Conservation (phyloP, 2,888 invertebrate genomes). For the Drosophila trichaetosa region DNA sequence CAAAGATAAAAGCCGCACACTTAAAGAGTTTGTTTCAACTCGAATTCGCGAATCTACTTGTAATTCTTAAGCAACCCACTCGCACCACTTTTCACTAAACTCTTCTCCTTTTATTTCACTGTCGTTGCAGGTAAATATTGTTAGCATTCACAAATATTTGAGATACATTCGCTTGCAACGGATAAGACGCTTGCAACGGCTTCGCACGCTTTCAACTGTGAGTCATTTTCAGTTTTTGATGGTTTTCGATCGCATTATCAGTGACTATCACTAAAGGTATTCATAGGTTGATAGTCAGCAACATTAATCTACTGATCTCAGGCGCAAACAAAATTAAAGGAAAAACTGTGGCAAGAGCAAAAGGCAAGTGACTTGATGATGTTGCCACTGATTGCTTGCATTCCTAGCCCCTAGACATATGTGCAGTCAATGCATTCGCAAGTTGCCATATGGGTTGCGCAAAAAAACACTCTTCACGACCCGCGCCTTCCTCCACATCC, state of each 20-base stretch:
- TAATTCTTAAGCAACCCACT: conserved; percentile 10
- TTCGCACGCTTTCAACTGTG: conserved; percentile 16
- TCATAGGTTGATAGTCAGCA: background rate
- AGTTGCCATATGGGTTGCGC: too few relatives aligned
- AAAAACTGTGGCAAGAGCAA: background rate
- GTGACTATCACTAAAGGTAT: background rate
- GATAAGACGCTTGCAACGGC: conserved; percentile 21
- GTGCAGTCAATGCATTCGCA: background rate
- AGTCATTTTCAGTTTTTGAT: background rate
- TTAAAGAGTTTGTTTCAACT: conserved; percentile 30
- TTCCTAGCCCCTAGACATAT: background rate
- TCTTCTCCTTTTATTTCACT: conserved; percentile 6
- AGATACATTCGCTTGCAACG: conserved; percentile 44
- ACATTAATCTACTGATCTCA: background rate
- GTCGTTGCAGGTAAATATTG: conserved; percentile 74
- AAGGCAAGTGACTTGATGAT: conserved; percentile 2
- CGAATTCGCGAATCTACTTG: conserved; percentile 3
- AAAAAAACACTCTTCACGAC: background rate
- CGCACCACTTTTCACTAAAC: conserved; percentile 8
- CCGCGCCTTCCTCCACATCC: background rate
- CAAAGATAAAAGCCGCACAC: background rate
- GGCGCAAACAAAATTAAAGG: background rate
- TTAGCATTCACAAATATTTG: conserved; percentile 62
- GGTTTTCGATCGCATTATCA: background rate
- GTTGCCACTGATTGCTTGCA: conserved; percentile 10